These are phyloP conservation scores for Coptodon bakossiorum DNA, from an alignment of 2,113 vertebrate genomes.

Conservation along the genomic window DNA sequence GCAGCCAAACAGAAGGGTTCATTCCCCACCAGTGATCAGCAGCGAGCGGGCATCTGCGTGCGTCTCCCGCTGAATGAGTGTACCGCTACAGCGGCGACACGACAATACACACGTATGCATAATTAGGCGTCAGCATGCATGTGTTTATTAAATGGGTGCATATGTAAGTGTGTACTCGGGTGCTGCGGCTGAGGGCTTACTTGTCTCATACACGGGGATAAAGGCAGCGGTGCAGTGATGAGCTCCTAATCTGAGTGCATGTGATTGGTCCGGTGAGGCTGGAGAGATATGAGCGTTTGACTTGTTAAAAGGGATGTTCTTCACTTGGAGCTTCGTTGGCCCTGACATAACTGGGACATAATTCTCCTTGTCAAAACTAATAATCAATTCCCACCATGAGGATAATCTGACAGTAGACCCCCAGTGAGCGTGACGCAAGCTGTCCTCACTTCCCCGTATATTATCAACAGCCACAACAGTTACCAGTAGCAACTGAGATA, in stretches of 20 bases:
- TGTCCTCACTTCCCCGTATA: constrained; percentile 34
- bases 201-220: constrained; percentile 22
- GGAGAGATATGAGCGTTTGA: constrained; percentile 55
- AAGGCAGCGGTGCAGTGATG: constrained; percentile 45
- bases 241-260: constrained; percentile 45
- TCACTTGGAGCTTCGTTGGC: constrained; percentile 60
- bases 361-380: constrained; percentile 70
- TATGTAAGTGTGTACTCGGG: background rate
- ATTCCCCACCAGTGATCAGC: constrained; percentile 61
- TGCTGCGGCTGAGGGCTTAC: constrained; percentile 19
- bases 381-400: constrained; percentile 67
- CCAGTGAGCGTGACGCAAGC: constrained; percentile 29
- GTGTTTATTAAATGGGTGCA: constrained; percentile 24
- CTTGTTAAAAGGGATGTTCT: constrained; percentile 69
- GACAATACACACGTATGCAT: constrained; percentile 34
- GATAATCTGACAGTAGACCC: constrained; percentile 67
- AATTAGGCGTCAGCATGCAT: constrained; percentile 4
- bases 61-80: constrained; percentile 28
- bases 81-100: constrained; percentile 23
- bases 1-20: constrained; percentile 67
- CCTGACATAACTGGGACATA: constrained; percentile 75
- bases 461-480: constrained; percentile 48
- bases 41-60: constrained; percentile 24
- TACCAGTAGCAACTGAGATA: constrained; percentile 35
- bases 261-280: constrained; percentile 42